phyloP scores from a whole-genome alignment of 2,888 invertebrate species.

The Caprella mutica region DNA sequence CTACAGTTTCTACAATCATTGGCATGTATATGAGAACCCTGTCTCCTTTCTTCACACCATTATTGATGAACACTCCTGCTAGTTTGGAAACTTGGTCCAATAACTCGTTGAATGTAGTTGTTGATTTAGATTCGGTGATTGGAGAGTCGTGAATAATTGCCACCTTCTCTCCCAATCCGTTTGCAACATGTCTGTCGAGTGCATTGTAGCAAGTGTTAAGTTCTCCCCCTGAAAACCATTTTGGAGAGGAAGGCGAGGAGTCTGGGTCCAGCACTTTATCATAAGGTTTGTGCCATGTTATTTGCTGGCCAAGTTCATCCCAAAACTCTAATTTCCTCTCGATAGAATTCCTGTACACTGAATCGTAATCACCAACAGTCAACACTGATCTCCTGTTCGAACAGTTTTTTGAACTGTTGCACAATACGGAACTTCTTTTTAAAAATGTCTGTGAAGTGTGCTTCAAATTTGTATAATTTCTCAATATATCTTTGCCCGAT shows the following conservation, averaged over 20 bases:
- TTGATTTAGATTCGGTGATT: constrained; percentile 60
- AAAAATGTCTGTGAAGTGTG: too few relatives aligned
- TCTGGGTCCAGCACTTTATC: constrained; percentile 64
- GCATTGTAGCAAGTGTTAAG: constrained; percentile 88
- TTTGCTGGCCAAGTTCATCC: constrained; percentile 60
- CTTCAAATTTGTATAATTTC: too few relatives aligned
- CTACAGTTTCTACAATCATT: constrained; percentile 75
- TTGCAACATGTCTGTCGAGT: constrained; percentile 73
- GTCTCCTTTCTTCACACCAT: constrained; percentile 72
- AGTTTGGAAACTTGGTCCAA: constrained; percentile 58
- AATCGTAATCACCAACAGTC: constrained; percentile 18
- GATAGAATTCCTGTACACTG: constrained; percentile 45
- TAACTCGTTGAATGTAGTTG: constrained; percentile 69
- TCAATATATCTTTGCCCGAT: too few relatives aligned
- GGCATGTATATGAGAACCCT: constrained; percentile 90
- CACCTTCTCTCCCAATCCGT: constrained; percentile 61
- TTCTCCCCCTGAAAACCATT: constrained; percentile 66
- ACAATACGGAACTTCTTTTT: too few relatives aligned
- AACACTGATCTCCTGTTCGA: background rate
- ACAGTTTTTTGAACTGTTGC: background rate
- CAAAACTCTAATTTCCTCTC: constrained; percentile 73
- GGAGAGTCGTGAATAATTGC: constrained; percentile 88
- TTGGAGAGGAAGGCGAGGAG: constrained; percentile 45
- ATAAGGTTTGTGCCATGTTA: constrained; percentile 78
- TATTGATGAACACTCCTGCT: constrained; percentile 62